Base-by-base conservation (phyloP, 2,113 vertebrate genomes). In the Trematomus loennbergii region DNA sequence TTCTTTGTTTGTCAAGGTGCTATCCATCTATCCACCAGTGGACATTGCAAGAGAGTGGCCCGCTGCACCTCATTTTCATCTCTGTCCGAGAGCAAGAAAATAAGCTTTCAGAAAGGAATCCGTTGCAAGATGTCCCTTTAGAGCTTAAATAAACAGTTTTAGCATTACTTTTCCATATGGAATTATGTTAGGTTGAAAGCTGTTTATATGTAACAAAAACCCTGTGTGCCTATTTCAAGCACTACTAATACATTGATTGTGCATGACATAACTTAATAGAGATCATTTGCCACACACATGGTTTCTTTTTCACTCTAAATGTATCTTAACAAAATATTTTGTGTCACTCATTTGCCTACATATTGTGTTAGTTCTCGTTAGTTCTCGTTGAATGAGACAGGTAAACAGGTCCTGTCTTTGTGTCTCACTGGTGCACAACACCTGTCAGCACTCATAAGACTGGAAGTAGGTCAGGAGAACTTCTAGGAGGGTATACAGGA, bases 1-100 rank as follows among this genome's bases (percentile, higher is more conserved):
- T 87, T 88, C 83, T 89, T 83, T 91, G 84, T 91, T 89, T 92
- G 81, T 88, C 90, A 79, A 89, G 81, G 76, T 88, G 77, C 87
- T 74, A 87, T 87, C 91, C 72, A 87, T 91, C 91, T 84, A 87
- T 89, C 73, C 85, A 74, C 71, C 53, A 69, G 65, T 87, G 84
- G 88, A 60, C 82, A 84, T 49, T 82, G 64, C 55, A 75, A 72
- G 45, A 77, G 64, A 85, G 78, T 75, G 68, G 76, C 65, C 82
- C 2, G 70, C 76, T 76, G 77, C 78, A 79, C 85, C 83, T 78
- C 46, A 61, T 80, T 85, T 81, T 78, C 71, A 87, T 84, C 60
- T 79, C 16, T 75, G 49, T 53, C 36, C 66, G 58, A 86, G 58
- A 85, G 53, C 58, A 57, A 66, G 64, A 45, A 65, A 77, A 62